phyloP scores from a whole-genome alignment of 2,797 vertebrate genomes.

The Amblyraja radiata region DNA sequence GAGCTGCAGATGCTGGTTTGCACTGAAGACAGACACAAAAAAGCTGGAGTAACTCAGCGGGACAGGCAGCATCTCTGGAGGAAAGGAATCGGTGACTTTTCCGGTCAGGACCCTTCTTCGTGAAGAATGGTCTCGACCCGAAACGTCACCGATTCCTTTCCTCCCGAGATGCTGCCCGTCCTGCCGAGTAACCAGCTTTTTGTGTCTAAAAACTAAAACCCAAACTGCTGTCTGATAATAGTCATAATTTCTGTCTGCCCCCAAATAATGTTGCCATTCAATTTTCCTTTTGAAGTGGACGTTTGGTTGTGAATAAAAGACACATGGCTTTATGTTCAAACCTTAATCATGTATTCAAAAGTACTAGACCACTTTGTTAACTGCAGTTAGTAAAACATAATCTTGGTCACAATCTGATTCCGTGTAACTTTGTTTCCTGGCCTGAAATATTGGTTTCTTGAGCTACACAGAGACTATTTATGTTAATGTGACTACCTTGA shows the following conservation, averaged over 20 bases:
- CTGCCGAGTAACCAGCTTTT: too few species aligned
- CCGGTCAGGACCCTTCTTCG: too few species aligned
- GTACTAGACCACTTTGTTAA: background rate
- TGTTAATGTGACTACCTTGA: constrained; percentile 17
- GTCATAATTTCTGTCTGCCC: background rate
- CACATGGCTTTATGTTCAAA: background rate
- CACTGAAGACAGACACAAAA: too few species aligned
- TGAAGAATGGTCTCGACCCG: too few species aligned
- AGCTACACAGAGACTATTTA: constrained; percentile 1
- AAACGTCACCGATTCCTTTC: too few species aligned
- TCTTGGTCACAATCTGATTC: background rate
- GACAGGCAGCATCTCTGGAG: too few species aligned
- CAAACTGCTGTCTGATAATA: background rate
- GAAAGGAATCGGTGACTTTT: too few species aligned
- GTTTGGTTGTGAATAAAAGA: background rate
- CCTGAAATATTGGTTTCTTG: constrained; percentile 6
- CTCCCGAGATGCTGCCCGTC: too few species aligned
- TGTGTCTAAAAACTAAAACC: too few species aligned
- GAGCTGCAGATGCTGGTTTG: too few species aligned
- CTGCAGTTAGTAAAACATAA: background rate
- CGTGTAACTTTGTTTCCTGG: background rate
- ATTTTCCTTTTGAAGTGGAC: background rate
- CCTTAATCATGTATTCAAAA: too few species aligned
- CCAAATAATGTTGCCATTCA: background rate
- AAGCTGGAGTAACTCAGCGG: too few species aligned